phyloP scores from a whole-genome alignment of 2,113 vertebrate genomes.

The Glaucidium brasilianum region DNA sequence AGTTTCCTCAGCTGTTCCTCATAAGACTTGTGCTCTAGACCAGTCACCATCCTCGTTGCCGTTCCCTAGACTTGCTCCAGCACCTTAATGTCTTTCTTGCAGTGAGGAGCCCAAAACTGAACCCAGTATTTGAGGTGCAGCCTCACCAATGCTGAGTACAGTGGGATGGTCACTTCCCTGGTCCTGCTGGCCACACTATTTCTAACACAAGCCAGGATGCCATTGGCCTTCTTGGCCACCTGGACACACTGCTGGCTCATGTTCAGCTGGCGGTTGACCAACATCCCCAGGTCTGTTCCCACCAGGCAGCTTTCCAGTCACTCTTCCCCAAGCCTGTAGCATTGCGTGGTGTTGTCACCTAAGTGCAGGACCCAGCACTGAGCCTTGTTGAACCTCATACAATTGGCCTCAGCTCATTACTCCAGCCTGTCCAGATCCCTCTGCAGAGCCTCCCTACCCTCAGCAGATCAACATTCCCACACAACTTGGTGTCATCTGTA shows the following conservation, averaged over 20 bases:
- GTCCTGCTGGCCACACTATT: accelerated
- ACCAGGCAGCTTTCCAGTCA: accelerated
- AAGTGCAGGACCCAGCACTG: neutral
- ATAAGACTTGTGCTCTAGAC: too few relatives aligned
- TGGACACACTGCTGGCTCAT: neutral
- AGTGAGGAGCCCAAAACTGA: neutral
- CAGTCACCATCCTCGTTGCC: neutral
- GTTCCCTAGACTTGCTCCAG: neutral
- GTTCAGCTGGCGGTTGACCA: neutral
- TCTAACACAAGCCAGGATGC: neutral
- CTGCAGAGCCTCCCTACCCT: neutral
- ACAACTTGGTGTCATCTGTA: neutral
- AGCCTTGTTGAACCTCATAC: neutral
- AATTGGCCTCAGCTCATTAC: accelerated
- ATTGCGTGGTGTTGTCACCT: accelerated
- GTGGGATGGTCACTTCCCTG: accelerated
- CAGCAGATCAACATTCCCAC: accelerated
- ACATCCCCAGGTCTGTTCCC: accelerated
- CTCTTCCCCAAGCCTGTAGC: neutral
- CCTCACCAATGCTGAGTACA: accelerated
- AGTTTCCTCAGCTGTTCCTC: neutral
- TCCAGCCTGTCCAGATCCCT: neutral
- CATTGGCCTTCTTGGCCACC: too few relatives aligned
- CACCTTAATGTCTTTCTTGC: neutral
- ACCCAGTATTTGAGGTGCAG: accelerated